phyloP scores from a whole-genome alignment of 2,888 invertebrate species.

The Campoletis raptor region DNA sequence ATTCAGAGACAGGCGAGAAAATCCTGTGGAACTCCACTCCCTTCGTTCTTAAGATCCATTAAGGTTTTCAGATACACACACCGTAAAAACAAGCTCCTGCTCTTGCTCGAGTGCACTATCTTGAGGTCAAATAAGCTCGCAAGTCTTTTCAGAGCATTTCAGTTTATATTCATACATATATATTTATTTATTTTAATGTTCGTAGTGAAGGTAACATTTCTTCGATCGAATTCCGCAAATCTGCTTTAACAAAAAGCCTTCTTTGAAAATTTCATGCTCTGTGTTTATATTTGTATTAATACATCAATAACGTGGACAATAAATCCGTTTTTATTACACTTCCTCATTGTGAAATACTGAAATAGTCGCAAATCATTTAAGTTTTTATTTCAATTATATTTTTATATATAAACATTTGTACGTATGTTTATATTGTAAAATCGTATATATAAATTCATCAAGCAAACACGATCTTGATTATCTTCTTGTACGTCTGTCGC shows the following conservation, averaged over 20 bases:
- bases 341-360: too few species aligned
- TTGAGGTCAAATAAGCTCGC: conserved; percentile 43
- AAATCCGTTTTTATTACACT: too few species aligned
- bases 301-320: too few species aligned
- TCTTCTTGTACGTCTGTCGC: conserved; percentile 60
- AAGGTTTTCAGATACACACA: conserved; percentile 81
- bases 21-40: conserved; percentile 5
- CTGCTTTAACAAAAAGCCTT: conserved; percentile 68
- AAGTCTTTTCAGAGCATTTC: not conserved
- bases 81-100: conserved; percentile 66
- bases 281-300: too few species aligned
- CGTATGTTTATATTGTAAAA: not conserved
- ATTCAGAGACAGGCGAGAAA: conserved; percentile 42
- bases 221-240: conserved; percentile 74
- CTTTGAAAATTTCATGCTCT: too few species aligned
- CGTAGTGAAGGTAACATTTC: conserved; percentile 51
- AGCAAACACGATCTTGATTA: conserved; percentile 55
- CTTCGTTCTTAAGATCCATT: conserved; percentile 78
- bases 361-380: not conserved
- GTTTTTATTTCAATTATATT: not conserved
- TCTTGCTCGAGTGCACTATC: conserved; percentile 46
- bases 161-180: not conserved
- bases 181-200: not conserved
- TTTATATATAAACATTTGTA: not conserved
- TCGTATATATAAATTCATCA: conserved; percentile 51